These are phyloP conservation scores for Agriopis aurantiaria DNA, from an alignment of 2,888 invertebrate genomes.

Conservation along the genomic window DNA sequence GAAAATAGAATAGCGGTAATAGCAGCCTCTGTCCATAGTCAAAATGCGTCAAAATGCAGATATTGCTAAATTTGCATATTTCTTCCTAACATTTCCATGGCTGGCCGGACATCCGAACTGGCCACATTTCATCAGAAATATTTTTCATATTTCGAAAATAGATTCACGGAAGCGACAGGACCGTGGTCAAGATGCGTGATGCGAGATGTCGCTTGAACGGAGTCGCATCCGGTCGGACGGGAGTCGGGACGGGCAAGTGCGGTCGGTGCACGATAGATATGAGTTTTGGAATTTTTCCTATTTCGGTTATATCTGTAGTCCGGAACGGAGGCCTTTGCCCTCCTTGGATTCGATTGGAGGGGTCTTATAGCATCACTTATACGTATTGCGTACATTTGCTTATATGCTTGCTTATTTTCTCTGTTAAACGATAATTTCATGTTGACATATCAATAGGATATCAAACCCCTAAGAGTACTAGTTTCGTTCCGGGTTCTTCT, in stretches of 20 bases:
- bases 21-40: too few relatives aligned
- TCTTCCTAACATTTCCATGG: slow-evolving; percentile 30
- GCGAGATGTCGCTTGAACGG: slow-evolving; percentile 29
- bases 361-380: background rate
- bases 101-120: slow-evolving; percentile 20
- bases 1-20: too few relatives aligned
- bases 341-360: too few relatives aligned
- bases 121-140: slow-evolving; percentile 26
- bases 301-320: background rate
- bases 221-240: slow-evolving; percentile 23
- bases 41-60: background rate
- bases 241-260: background rate
- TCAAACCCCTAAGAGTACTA: too few relatives aligned
- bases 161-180: slow-evolving; percentile 37
- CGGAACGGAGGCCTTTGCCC: slow-evolving; percentile 20
- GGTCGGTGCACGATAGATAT: slow-evolving; percentile 6
- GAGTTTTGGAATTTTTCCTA: slow-evolving; percentile 9
- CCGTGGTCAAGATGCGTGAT: slow-evolving; percentile 57
- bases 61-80: background rate
- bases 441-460: too few relatives aligned
- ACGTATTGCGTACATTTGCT: too few relatives aligned
- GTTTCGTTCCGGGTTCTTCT: too few relatives aligned
- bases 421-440: too few relatives aligned
- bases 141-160: slow-evolving; percentile 41
- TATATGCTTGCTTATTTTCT: too few relatives aligned